These are phyloP conservation scores for Vanessa cardui DNA, from an alignment of 2,888 invertebrate genomes.

Conservation along the genomic window DNA sequence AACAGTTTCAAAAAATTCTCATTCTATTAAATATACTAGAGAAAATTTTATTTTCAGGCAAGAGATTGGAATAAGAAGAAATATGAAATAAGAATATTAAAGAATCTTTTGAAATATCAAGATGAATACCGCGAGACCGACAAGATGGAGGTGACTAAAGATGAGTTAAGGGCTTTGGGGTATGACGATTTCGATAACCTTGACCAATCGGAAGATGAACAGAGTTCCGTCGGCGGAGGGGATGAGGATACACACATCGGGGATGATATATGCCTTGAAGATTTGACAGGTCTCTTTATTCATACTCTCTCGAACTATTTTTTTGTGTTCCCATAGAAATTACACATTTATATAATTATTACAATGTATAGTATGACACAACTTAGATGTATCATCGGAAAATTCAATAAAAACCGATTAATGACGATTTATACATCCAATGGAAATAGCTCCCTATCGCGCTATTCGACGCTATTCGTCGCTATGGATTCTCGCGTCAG, in stretches of 20 bases:
- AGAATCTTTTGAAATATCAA: constrained; percentile 80
- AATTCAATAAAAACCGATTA: too few species aligned
- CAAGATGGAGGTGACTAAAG: constrained; percentile 78
- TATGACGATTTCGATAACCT: constrained; percentile 70
- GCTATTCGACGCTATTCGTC: too few species aligned
- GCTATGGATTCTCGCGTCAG: too few species aligned
- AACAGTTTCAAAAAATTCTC: too few species aligned
- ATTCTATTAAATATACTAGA: background rate
- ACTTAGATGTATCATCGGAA: too few species aligned
- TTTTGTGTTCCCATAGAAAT: too few species aligned
- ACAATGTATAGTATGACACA: too few species aligned
- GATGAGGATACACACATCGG: constrained; percentile 86
- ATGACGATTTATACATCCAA: too few species aligned
- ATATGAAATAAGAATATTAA: constrained; percentile 84
- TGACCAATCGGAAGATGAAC: constrained; percentile 77
- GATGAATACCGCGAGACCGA: constrained; percentile 78
- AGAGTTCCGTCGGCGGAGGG: constrained; percentile 73
- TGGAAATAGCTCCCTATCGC: too few species aligned
- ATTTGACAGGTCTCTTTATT: constrained; percentile 83
- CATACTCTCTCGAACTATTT: too few species aligned
- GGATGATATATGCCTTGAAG: constrained; percentile 87
- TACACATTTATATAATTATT: too few species aligned
- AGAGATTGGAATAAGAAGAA: constrained; percentile 71
- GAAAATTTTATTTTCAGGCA: constrained; percentile 66
- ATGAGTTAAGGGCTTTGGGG: constrained; percentile 74